phyloP scores from a whole-genome alignment of 1,140 invertebrate genomes.

The Cherax quadricarinatus region DNA sequence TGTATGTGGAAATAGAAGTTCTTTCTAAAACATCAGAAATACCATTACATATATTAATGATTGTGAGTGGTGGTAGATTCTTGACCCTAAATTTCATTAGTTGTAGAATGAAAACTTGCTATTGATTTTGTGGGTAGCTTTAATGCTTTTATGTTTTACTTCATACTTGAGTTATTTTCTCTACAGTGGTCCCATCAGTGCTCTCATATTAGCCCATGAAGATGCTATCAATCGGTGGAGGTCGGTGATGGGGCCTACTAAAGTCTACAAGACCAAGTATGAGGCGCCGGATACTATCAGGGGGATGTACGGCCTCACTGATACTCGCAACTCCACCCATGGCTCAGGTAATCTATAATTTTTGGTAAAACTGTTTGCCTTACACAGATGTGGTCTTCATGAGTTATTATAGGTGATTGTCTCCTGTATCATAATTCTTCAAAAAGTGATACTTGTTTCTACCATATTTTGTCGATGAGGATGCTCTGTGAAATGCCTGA shows the following conservation, averaged over 20 bases:
- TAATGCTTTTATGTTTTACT: background rate
- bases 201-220: conserved; percentile 85
- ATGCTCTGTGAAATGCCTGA: no score
- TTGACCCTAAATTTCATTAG: background rate
- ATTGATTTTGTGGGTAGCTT: background rate
- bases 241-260: conserved; percentile 90
- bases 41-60: no score
- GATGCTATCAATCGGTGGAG: conserved; percentile 90
- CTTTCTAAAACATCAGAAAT: no score
- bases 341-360: conserved; percentile 84
- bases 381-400: no score
- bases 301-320: conserved; percentile 90
- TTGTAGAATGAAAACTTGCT: background rate
- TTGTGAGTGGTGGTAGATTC: no score
- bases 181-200: conserved; percentile 86
- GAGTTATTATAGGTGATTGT: no score
- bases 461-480: no score
- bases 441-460: no score
- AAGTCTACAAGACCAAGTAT: conserved; percentile 88
- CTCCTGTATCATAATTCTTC: no score
- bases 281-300: conserved; percentile 86
- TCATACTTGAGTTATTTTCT: background rate
- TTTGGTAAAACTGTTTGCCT: background rate
- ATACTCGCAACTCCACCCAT: conserved; percentile 94
- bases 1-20: no score